Evolutionary conservation across 2,113 vertebrate species (phyloP), one percentile per base, ranked within the genome.

Genomic region (Sinocyclocheilus grahami): DNA sequence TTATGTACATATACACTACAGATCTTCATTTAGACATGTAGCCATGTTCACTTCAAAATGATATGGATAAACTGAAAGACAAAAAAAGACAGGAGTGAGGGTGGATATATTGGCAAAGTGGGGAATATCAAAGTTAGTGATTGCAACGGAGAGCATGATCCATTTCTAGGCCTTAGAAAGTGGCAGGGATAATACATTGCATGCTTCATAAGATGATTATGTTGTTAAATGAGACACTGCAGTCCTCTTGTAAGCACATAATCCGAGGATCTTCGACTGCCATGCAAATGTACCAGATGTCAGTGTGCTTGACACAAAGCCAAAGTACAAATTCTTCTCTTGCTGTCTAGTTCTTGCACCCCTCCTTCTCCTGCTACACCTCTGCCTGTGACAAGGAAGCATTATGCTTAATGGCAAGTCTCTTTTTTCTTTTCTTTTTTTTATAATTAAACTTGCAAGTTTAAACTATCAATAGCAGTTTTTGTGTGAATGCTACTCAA

Each of bases 141-240:
- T 63, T 82, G 12, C 33, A 79, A 79, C 69, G 81, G 33, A 67
- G 69, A 89, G 79, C 86, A 77, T 67, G 27, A 86, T 82, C 78
- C 83, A 86, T 86, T 85, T 92, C 78, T 86, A 87, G 88, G 90
- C 91, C 90, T 91, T 90, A 87, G 89, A 90, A 91, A 90, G 90
- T 90, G 90, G 88, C 86, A 53, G 90, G 89, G 91, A 94, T 92
- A 88, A 93, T 92, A 91, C 92, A 86, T 90, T 84, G 87, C 87
- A 80, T 91, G 87, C 87, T 90, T 92, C 89, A 84, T 93, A 93
- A 93, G 91, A 93, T 93, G 92, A 93, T 93, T 93, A 92, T 93
- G 92, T 91, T 93, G 92, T 93, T 93, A 93, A 95, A 94, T 94
- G 92, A 94, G 93, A 95, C 92, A 91, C 92, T 89, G 90, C 91